Percentiles rank a stretch among this genome's conserved stretches.
Conservation (phyloP, 2,888 invertebrate genomes). For the Falcaria lacertinaria region DNA sequence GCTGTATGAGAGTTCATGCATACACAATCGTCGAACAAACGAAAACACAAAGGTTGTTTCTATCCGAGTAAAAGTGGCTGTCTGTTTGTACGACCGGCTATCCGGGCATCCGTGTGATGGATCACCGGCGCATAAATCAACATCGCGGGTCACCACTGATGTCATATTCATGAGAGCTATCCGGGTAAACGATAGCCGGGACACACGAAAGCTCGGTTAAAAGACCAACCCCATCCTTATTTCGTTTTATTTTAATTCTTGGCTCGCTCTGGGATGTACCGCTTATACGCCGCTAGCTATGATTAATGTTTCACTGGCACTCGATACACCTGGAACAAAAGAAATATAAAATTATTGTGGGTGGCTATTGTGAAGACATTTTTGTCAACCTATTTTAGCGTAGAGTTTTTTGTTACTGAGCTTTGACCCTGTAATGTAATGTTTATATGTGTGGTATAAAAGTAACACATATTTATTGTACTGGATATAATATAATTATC, state of each 20-base stretch:
- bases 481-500: too few species aligned
- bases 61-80: conserved; percentile 32
- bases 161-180: conserved; percentile 69
- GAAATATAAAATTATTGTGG: conserved; percentile 16
- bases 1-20: conserved; percentile 41
- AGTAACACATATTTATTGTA: too few species aligned
- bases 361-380: not conserved
- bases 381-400: not conserved
- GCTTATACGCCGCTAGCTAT: conserved; percentile 28
- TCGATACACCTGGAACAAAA: conserved; percentile 55
- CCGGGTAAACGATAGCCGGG: conserved; percentile 41
- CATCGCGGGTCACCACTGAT: conserved; percentile 60
- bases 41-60: conserved; percentile 31
- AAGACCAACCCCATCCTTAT: conserved; percentile 34
- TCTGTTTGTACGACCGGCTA: conserved; percentile 25
- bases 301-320: conserved; percentile 36
- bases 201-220: conserved; percentile 4
- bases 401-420: not conserved
- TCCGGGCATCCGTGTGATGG: conserved; percentile 52
- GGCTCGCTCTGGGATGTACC: conserved; percentile 30
- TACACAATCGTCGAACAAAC: conserved; percentile 49
- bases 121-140: conserved; percentile 64
- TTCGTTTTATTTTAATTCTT: conserved; percentile 48
- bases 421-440: too few species aligned
- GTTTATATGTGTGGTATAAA: too few species aligned